Evolutionary conservation across 2,888 invertebrate genomes (phyloP).

Genomic region (Ditula angustiorana): DNA sequence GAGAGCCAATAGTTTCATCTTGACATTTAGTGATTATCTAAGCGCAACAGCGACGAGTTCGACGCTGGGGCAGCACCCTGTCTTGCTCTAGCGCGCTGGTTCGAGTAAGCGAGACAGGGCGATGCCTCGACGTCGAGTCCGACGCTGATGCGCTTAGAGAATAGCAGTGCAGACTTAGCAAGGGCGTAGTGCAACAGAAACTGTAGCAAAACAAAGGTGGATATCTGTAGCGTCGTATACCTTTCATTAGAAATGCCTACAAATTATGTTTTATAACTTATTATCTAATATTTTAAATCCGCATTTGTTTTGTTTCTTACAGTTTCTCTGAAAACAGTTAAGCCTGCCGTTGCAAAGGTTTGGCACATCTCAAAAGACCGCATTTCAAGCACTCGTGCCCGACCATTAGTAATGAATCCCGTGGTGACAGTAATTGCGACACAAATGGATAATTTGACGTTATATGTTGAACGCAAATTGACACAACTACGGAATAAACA

Average conservation of each 20-base stretch:
- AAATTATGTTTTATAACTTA: slow-evolving; percentile 18
- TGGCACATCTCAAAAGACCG: slow-evolving; percentile 62
- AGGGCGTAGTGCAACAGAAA: slow-evolving; percentile 56
- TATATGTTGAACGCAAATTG: slow-evolving; percentile 52
- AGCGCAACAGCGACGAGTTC: too few relatives aligned
- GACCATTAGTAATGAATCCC: slow-evolving; percentile 59
- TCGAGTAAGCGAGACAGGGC: too few relatives aligned
- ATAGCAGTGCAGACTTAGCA: too few relatives aligned
- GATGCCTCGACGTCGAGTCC: too few relatives aligned
- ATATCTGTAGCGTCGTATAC: slow-evolving; percentile 3
- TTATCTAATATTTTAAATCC: slow-evolving; percentile 38
- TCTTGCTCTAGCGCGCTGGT: too few relatives aligned
- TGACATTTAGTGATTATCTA: too few relatives aligned
- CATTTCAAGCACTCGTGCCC: slow-evolving; percentile 56
- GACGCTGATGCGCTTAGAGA: too few relatives aligned
- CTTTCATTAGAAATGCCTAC: slow-evolving; percentile 10
- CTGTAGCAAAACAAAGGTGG: slow-evolving; percentile 70
- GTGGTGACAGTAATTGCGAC: slow-evolving; percentile 60
- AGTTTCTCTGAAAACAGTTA: slow-evolving; percentile 71
- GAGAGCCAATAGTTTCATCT: too few relatives aligned
- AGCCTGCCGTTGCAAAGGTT: slow-evolving; percentile 59
- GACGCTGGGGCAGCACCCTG: too few relatives aligned
- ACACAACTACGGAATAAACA: slow-evolving; percentile 57
- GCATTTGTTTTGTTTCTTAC: slow-evolving; percentile 68
- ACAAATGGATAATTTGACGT: slow-evolving; percentile 47